These are phyloP conservation scores for Sphaerophoria rueppellii DNA, from an alignment of 2,888 invertebrate species.

Conservation along the genomic window DNA sequence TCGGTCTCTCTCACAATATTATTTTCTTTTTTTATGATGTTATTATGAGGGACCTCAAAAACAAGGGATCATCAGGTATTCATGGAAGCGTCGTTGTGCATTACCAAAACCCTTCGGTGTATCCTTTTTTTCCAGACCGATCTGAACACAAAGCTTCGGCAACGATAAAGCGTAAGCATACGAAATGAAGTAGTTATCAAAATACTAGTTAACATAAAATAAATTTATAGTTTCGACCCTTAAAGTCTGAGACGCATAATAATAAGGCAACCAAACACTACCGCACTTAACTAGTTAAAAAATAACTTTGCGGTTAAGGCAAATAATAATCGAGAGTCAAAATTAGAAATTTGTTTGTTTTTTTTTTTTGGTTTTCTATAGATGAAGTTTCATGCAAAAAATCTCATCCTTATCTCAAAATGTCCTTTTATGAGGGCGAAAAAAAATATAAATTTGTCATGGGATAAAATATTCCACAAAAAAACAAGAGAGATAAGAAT, in stretches of 20 bases:
- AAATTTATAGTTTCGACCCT: slow-evolving; percentile 17
- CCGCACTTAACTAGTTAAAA: background rate
- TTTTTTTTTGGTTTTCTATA: no score
- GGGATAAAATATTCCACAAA: slow-evolving; percentile 12
- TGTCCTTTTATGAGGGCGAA: background rate
- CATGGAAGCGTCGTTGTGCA: slow-evolving; percentile 29
- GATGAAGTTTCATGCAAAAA: background rate
- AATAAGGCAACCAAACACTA: slow-evolving; percentile 2
- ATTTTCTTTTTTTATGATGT: slow-evolving; percentile 30
- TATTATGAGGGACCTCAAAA: slow-evolving; percentile 36
- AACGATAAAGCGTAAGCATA: background rate
- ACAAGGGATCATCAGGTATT: slow-evolving; percentile 57
- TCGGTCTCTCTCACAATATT: slow-evolving; percentile 31
- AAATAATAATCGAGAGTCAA: background rate
- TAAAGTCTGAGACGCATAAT: background rate
- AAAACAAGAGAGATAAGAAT: slow-evolving; percentile 26
- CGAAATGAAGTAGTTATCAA: slow-evolving; percentile 32
- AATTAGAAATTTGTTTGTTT: background rate
- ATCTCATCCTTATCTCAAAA: background rate
- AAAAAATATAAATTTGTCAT: background rate
- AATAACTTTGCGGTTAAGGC: background rate
- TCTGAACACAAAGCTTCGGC: background rate
- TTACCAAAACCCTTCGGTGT: slow-evolving; percentile 11
- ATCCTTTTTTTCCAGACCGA: background rate
- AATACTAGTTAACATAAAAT: slow-evolving; percentile 18